phyloP scores from a whole-genome alignment of 2,797 vertebrate genomes.

The Liasis olivaceus region DNA sequence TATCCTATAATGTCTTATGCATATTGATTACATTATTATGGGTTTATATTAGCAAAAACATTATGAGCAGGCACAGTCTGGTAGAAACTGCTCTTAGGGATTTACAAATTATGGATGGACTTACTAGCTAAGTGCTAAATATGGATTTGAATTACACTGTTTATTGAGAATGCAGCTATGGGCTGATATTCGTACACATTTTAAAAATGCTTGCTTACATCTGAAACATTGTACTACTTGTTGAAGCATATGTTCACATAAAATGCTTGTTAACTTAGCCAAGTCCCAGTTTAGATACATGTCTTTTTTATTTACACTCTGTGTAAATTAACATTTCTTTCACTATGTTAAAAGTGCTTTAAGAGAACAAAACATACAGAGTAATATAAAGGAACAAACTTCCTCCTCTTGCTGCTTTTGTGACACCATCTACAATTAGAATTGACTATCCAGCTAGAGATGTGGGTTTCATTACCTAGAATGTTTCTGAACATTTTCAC shows the following conservation, averaged over 20 bases:
- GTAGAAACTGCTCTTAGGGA: neutral
- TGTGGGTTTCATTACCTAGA: slow-evolving; percentile 16
- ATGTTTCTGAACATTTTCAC: slow-evolving; percentile 14
- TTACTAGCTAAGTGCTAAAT: neutral
- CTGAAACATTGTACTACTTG: neutral
- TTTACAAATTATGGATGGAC: neutral
- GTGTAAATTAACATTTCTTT: neutral
- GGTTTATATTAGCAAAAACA: neutral
- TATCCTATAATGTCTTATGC: neutral
- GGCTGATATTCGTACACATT: neutral
- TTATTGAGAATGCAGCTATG: neutral
- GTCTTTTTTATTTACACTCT: neutral
- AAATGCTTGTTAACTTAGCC: neutral
- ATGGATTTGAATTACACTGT: neutral
- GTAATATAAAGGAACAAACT: neutral
- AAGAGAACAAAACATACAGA: neutral
- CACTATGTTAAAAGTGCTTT: neutral
- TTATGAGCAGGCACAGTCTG: neutral
- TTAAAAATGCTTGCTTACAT: no score
- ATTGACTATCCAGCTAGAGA: neutral
- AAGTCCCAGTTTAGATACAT: neutral
- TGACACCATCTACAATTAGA: slow-evolving; percentile 8
- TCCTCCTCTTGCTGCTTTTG: neutral
- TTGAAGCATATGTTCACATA: neutral
- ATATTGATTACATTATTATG: neutral